phyloP scores from a whole-genome alignment of 2,888 invertebrate genomes.

The Phasia obesa region DNA sequence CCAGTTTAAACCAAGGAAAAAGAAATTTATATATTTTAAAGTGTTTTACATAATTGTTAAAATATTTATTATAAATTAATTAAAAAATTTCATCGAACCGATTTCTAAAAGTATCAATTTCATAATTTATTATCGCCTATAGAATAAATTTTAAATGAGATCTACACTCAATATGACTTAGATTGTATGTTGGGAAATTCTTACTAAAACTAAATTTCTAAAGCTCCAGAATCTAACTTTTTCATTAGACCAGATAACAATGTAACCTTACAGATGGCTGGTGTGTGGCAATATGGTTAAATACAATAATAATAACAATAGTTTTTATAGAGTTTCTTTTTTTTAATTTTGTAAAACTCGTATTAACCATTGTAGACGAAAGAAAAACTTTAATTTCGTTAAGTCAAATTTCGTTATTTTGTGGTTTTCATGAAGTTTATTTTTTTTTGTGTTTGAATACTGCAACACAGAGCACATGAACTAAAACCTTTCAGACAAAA shows the following conservation, averaged over 20 bases:
- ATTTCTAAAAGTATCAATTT: slow-evolving; percentile 39
- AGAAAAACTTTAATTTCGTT: slow-evolving; percentile 17
- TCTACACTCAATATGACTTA: background rate
- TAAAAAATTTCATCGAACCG: background rate
- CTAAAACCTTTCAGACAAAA: slow-evolving; percentile 46
- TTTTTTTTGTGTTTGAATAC: background rate
- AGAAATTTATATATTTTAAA: too few species aligned
- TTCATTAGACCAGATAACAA: slow-evolving; percentile 36
- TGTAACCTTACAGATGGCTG: slow-evolving; percentile 36
- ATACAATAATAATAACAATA: slow-evolving; percentile 44
- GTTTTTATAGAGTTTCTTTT: slow-evolving; percentile 32
- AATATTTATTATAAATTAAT: too few species aligned
- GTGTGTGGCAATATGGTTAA: slow-evolving; percentile 30
- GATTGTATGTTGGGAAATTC: slow-evolving; percentile 10
- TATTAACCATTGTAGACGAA: slow-evolving; percentile 15
- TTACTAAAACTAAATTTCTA: background rate
- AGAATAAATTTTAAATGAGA: background rate
- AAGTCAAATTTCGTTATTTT: slow-evolving; percentile 44
- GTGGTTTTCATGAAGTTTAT: slow-evolving; percentile 18
- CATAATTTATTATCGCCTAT: background rate
- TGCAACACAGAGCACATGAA: slow-evolving; percentile 35
- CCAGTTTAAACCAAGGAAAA: too few species aligned
- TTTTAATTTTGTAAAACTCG: slow-evolving; percentile 12
- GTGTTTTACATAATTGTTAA: too few species aligned
- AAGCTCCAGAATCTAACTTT: slow-evolving; percentile 3